Evolutionary conservation across 2,113 vertebrate species (phyloP).

Genomic region (Serilophus lunatus): DNA sequence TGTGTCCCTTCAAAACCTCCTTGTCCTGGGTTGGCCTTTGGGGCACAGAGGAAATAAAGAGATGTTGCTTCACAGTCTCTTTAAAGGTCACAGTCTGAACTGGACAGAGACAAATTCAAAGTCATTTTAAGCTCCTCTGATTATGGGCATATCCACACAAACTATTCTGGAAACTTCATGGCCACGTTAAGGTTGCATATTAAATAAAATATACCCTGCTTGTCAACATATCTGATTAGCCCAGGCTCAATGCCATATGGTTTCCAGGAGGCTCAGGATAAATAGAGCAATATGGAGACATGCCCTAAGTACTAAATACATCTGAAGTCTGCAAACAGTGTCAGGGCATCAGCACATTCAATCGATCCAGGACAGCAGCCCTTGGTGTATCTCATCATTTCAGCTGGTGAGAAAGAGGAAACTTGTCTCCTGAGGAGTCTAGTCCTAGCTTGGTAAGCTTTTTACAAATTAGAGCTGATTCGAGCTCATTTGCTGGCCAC

Average conservation of each 20-base stretch:
- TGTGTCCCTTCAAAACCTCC: neutral
- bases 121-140: neutral
- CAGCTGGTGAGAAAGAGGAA: neutral
- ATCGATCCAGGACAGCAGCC: neutral
- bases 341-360: neutral
- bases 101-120: neutral
- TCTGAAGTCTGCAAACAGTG: neutral
- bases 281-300: neutral
- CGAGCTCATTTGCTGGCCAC: neutral
- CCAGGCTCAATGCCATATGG: neutral
- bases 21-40: constrained; percentile 5
- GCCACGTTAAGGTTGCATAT: neutral
- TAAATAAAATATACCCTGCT: neutral
- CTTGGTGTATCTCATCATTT: neutral
- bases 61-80: neutral
- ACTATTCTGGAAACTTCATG: neutral
- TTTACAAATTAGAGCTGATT: neutral
- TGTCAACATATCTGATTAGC: neutral
- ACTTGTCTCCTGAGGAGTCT: neutral
- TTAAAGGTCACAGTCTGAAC: constrained; percentile 22
- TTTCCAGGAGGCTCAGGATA: neutral
- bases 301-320: neutral
- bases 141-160: neutral
- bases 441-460: neutral
- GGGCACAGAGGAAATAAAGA: neutral